These are phyloP conservation scores for Pangasius sanitwongsei DNA, from an alignment of 2,797 vertebrate species.

Conservation along the genomic window DNA sequence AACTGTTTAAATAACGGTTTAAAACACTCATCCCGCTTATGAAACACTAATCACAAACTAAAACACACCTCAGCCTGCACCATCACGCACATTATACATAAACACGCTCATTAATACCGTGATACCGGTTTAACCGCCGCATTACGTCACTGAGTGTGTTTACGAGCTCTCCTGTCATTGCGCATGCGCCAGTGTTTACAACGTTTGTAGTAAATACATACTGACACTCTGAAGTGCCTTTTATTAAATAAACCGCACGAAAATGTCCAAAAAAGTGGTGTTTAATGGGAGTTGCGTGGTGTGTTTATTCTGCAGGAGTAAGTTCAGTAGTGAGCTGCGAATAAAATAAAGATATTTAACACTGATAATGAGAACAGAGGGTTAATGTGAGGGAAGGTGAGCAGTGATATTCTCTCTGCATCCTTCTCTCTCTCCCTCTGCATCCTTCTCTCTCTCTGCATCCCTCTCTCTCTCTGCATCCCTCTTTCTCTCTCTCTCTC, in stretches of 20 bases:
- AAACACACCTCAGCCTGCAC: background rate
- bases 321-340: background rate
- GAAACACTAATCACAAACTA: background rate
- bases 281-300: background rate
- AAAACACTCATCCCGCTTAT: background rate
- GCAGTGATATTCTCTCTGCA: no score
- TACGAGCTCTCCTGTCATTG: background rate
- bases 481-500: no score
- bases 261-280: background rate
- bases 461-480: no score
- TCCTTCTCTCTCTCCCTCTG: no score
- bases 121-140: background rate
- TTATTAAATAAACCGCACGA: background rate
- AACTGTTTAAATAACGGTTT: background rate
- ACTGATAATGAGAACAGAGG: no score
- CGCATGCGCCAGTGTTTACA: background rate
- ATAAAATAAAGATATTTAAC: background rate
- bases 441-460: no score
- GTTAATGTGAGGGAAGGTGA: no score
- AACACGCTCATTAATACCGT: background rate
- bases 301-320: no score
- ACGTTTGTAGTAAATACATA: background rate
- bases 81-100: background rate
- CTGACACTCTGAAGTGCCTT: background rate
- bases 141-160: background rate